phyloP scores from a whole-genome alignment of 2,888 invertebrate species.

The Priocnemis perturbator region DNA sequence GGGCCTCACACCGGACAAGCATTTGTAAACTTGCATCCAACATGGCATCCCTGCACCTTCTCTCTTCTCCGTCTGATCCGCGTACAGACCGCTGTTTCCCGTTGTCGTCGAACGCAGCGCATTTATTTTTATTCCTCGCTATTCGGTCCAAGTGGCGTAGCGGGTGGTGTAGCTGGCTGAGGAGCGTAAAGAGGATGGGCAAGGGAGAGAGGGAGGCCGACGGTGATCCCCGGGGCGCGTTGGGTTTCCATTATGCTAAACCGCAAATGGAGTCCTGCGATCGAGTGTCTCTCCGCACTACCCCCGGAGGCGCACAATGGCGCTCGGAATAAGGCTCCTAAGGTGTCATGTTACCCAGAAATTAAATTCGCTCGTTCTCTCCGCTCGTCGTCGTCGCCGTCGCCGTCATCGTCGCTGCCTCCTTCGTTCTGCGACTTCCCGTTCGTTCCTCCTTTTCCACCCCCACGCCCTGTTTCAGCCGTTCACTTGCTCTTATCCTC shows the following conservation, averaged over 20 bases:
- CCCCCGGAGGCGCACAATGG: constrained; percentile 66
- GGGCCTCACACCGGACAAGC: no score
- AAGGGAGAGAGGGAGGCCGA: constrained; percentile 30
- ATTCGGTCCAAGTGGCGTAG: constrained; percentile 15
- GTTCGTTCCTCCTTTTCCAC: constrained; percentile 9
- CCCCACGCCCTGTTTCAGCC: constrained; percentile 12
- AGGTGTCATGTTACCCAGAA: constrained; percentile 74
- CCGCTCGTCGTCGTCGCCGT: constrained; percentile 32
- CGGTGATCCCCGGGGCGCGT: constrained; percentile 67
- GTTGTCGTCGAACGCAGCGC: constrained; percentile 29
- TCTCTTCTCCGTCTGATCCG: background rate
- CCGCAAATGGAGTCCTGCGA: constrained; percentile 75
- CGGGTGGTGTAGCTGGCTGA: no score
- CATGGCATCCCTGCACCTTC: background rate
- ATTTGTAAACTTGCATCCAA: no score
- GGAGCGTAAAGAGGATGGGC: constrained; percentile 1
- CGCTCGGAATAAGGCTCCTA: constrained; percentile 65
- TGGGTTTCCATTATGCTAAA: constrained; percentile 75
- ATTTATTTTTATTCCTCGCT: constrained; percentile 44
- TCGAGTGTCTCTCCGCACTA: constrained; percentile 71
- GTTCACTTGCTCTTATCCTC: background rate
- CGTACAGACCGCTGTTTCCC: background rate
- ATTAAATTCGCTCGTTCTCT: constrained; percentile 70
- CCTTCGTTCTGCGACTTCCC: background rate
- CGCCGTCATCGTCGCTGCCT: constrained; percentile 11